Conservation (phyloP, 2,888 invertebrate species). For the Ephialtes manifestator region DNA sequence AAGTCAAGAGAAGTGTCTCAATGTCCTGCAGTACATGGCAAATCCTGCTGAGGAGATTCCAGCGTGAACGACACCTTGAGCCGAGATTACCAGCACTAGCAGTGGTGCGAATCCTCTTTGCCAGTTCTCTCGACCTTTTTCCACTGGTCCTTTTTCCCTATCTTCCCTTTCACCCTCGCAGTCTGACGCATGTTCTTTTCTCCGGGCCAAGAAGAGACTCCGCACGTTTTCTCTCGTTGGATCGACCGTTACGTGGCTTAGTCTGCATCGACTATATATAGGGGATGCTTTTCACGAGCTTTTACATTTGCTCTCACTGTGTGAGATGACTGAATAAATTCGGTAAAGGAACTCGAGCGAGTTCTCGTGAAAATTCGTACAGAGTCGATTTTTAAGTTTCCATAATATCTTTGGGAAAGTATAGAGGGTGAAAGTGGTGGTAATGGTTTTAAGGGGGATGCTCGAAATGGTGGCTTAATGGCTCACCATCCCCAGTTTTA, state of each 20-base stretch:
- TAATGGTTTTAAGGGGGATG: constrained; percentile 73
- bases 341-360: constrained; percentile 36
- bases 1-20: constrained; percentile 53
- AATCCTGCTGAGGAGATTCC: constrained; percentile 58
- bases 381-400: constrained; percentile 67
- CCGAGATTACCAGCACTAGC: constrained; percentile 81
- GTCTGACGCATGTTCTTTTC: constrained; percentile 66
- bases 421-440: constrained; percentile 33
- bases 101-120: constrained; percentile 82
- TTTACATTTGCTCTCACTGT: constrained; percentile 72
- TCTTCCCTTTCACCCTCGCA: constrained; percentile 46
- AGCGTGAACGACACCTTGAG: constrained; percentile 79
- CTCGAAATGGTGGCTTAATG: constrained; percentile 75
- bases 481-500: constrained; percentile 80
- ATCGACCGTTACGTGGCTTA: constrained; percentile 64
- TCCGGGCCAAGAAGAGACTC: constrained; percentile 45
- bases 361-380: constrained; percentile 52
- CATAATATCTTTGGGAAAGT: constrained; percentile 61
- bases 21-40: constrained; percentile 63
- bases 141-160: constrained; percentile 28
- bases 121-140: constrained; percentile 68
- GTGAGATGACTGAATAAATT: constrained; percentile 77
- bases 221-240: constrained; percentile 41
- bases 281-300: constrained; percentile 71
- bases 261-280: constrained; percentile 28